Base-by-base conservation (phyloP, 2,888 invertebrate genomes). In the Chloroclysta siterata region DNA sequence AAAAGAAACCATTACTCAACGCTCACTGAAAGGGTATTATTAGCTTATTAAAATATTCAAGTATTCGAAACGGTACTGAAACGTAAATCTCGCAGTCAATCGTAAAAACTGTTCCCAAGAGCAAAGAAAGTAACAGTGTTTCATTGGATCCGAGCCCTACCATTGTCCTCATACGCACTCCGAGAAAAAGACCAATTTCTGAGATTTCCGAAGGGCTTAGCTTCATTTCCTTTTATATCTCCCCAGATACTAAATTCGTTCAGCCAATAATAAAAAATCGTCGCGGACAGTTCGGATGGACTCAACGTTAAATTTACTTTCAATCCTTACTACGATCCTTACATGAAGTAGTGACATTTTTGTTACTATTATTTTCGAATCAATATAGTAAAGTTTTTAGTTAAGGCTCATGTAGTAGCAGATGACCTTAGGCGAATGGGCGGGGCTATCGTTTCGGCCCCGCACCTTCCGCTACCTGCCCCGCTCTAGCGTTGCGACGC, bases 161-260 rank as follows among this genome's bases (percentile, higher is more conserved):
- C 82, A 88, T 90, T 89, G 89, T 90, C 88, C 90, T 88, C 89
- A 89, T 81, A 90, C 90, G 87, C 88, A 86, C 87, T 84, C 79
- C 72, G 76, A 85, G 84, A 87, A 87, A 89, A 89, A 89, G 86
- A 87, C 88, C 91, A 91, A 91, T 91, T 89, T 90, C 91, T 88
- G 82, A 90, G 91, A 92, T 90, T 91, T 91, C 90, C 91, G 88
- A 91, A 91, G 91, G 91, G 91, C 91, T 90, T 91, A 89, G 90
- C 86, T 91, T 91, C 91, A 91, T 92, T 92, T 91, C 89, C 91
- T 92, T 91, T 92, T 91, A 92, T 91, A 89, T 89, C 90, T 92
- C 91, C 91, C 91, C 81, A 87, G 91, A 89, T 89, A 90, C 90
- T 91, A 90, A 90, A 91, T 91, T 91, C 91, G 90, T 89, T 89